These are phyloP conservation scores for Caenorhabditis imperialis DNA, from an alignment of 2,888 invertebrate species.

Conservation along the genomic window DNA sequence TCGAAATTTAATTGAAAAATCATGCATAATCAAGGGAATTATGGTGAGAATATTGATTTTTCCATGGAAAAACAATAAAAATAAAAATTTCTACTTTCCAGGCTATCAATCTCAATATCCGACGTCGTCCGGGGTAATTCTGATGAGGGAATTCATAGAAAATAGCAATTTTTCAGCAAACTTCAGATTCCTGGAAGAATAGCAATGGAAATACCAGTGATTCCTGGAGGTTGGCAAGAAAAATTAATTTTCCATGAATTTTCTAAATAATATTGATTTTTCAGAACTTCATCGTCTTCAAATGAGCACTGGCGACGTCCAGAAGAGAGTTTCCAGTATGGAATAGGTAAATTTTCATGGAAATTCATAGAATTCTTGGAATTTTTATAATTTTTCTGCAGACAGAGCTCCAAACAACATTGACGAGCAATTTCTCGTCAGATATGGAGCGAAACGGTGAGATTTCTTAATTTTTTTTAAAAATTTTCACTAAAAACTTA, in stretches of 20 bases:
- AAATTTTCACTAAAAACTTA: background rate
- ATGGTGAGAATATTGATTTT: constrained; percentile 27
- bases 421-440: constrained; percentile 17
- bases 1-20: too few species aligned
- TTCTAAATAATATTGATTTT: too few species aligned
- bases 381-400: background rate
- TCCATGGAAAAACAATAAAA: too few species aligned
- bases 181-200: too few species aligned
- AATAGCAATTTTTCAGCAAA: background rate
- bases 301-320: too few species aligned
- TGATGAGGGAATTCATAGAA: constrained; percentile 20
- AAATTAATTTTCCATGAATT: too few species aligned
- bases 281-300: too few species aligned
- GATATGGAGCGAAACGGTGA: constrained; percentile 34
- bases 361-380: background rate
- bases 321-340: constrained; percentile 4
- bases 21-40: constrained; percentile 27
- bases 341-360: background rate
- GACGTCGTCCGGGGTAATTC: constrained; percentile 4
- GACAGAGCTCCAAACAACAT: constrained; percentile 32
- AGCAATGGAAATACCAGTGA: background rate
- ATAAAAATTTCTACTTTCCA: constrained; percentile 3
- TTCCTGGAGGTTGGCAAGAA: background rate
- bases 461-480: background rate
- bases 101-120: constrained; percentile 11